Conservation (phyloP, 2,797 vertebrate genomes). For the Sciaenops ocellatus region DNA sequence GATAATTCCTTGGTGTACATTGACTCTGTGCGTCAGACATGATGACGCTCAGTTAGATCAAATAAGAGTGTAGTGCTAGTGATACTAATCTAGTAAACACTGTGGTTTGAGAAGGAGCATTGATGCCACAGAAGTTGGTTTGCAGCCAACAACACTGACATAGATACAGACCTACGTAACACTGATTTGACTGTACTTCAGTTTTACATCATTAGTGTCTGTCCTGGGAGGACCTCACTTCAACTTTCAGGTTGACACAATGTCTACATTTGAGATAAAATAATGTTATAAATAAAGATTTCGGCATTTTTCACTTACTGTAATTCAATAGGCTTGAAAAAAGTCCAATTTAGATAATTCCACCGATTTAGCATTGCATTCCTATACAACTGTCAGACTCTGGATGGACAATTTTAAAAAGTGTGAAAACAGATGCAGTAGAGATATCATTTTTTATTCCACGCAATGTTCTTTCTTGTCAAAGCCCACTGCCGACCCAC, state of each 20-base stretch:
- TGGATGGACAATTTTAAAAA: too few species aligned
- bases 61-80: constrained; percentile 17
- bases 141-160: not conserved
- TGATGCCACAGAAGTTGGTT: not conserved
- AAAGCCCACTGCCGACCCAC: not conserved
- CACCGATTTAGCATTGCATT: too few species aligned
- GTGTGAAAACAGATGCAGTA: too few species aligned
- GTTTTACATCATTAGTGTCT: not conserved
- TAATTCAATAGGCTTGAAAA: not conserved
- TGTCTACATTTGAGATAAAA: not conserved
- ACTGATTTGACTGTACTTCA: not conserved
- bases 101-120: not conserved
- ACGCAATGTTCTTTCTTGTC: too few species aligned
- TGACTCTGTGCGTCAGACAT: not conserved
- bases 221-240: not conserved
- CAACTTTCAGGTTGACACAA: not conserved
- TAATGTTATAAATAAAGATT: not conserved
- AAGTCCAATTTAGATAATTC: not conserved
- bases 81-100: not conserved
- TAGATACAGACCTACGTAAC: not conserved
- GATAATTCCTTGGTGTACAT: not conserved
- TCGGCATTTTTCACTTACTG: not conserved
- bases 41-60: constrained; percentile 1
- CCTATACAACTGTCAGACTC: too few species aligned
- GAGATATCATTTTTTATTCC: too few species aligned